Percentiles rank a stretch among this genome's conserved stretches.
Conservation (phyloP, 2,113 vertebrate genomes). For the Dicentrarchus labrax region DNA sequence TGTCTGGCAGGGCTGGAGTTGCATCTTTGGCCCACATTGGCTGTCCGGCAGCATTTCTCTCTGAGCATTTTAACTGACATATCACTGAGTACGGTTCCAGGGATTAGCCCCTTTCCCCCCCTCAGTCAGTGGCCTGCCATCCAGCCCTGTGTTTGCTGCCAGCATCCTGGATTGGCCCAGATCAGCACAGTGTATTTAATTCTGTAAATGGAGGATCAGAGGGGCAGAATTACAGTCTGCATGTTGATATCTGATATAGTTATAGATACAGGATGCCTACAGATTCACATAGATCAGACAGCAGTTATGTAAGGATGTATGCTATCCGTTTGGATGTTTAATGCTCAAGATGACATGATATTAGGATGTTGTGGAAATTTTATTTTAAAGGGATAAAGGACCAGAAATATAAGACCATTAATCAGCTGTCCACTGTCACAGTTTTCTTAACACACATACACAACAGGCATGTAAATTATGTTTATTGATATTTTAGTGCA, state of each 20-base stretch:
- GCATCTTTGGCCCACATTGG: constrained; percentile 15
- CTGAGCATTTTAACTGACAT: constrained; percentile 24
- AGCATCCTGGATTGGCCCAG: constrained; percentile 39
- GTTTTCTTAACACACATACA: too few relatives aligned
- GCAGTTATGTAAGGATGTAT: too few relatives aligned
- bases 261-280: neutral
- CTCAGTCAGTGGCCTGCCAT: constrained; percentile 24
- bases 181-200: constrained; percentile 19
- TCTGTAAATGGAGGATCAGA: constrained; percentile 40
- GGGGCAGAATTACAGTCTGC: constrained; percentile 17
- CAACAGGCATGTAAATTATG: too few relatives aligned
- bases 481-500: too few relatives aligned
- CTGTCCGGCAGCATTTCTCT: constrained; percentile 12
- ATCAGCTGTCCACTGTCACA: too few relatives aligned
- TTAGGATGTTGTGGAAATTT: too few relatives aligned
- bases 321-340: too few relatives aligned
- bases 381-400: too few relatives aligned
- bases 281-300: neutral
- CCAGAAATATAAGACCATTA: too few relatives aligned
- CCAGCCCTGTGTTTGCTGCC: constrained; percentile 14
- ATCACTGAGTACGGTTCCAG: neutral
- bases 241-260: constrained; percentile 18
- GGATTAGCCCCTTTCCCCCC: constrained; percentile 35
- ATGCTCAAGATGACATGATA: too few relatives aligned
- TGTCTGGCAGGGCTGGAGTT: neutral